Conservation (phyloP, 1,140 invertebrate genomes). For the Riptortus pedestris region DNA sequence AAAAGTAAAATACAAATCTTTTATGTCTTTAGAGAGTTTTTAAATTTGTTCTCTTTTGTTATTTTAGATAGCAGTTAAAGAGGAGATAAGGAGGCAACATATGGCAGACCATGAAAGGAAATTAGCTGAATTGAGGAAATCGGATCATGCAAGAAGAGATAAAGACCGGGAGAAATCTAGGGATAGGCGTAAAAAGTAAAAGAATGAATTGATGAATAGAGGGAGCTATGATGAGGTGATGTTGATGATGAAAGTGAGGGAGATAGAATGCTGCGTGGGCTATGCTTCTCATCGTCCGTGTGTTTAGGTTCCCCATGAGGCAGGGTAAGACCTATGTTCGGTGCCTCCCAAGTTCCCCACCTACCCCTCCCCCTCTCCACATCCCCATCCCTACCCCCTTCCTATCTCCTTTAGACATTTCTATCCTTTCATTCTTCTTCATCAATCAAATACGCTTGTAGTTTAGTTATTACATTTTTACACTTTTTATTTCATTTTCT, state of each 20-base stretch:
- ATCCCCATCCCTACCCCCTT: background rate
- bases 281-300: background rate
- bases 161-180: constrained; percentile 25
- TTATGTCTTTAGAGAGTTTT: background rate
- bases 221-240: background rate
- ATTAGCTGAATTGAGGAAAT: constrained; percentile 53
- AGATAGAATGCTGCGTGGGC: background rate
- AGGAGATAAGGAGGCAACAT: constrained; percentile 71
- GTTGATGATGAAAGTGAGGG: constrained; percentile 15
- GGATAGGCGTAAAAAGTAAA: constrained; percentile 21
- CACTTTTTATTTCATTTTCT: constrained; percentile 8
- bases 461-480: constrained; percentile 9
- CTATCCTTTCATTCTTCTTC: constrained; percentile 15
- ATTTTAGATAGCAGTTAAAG: constrained; percentile 71
- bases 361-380: no score
- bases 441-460: constrained; percentile 18
- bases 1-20: no score
- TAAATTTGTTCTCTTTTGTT: background rate
- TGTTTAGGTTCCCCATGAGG: constrained; percentile 6
- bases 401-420: constrained; percentile 1
- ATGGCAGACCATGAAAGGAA: constrained; percentile 73
- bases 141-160: constrained; percentile 29
- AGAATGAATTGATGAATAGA: background rate
- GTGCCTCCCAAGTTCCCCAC: constrained; percentile 16
- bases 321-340: constrained; percentile 20